Percentiles rank a stretch among this genome's conserved stretches.
These are phyloP conservation scores for Pseudanteris insignis DNA, from an alignment of 2,888 invertebrate species.

Conservation along the genomic window DNA sequence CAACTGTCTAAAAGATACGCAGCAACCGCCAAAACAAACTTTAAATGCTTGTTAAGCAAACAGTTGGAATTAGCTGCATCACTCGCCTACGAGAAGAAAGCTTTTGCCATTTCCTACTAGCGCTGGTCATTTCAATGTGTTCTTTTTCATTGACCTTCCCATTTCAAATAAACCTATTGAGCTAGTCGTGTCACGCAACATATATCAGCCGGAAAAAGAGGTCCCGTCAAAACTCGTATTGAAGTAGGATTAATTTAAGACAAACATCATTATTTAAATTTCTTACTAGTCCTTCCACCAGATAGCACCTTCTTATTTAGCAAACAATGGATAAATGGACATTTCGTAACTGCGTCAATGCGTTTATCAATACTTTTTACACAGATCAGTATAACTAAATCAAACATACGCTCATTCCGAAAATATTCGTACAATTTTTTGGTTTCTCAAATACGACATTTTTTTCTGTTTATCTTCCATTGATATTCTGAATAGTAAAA, in stretches of 20 bases:
- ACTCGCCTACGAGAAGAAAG: constrained; percentile 53
- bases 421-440: too few relatives aligned
- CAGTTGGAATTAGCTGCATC: constrained; percentile 64
- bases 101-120: constrained; percentile 55
- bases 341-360: too few relatives aligned
- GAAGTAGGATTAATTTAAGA: background rate
- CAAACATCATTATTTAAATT: background rate
- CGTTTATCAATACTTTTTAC: too few relatives aligned
- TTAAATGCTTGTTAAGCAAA: constrained; percentile 66
- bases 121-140: constrained; percentile 50
- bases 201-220: constrained; percentile 3
- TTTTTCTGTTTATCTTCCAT: too few relatives aligned
- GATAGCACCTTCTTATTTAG: background rate
- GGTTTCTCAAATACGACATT: too few relatives aligned
- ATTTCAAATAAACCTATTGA: constrained; percentile 19
- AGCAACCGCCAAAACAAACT: constrained; percentile 66
- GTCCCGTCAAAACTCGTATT: constrained; percentile 2
- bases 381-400: too few relatives aligned
- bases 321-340: background rate
- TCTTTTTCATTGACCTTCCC: constrained; percentile 37
- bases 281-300: too few relatives aligned
- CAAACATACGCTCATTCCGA: too few relatives aligned
- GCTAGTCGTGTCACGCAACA: constrained; percentile 7
- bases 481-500: too few relatives aligned
- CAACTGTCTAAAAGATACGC: constrained; percentile 66